These are phyloP conservation scores for Bergia sp. DNA, from an alignment of 92 coral and sea anemone species.

Conservation along the genomic window DNA sequence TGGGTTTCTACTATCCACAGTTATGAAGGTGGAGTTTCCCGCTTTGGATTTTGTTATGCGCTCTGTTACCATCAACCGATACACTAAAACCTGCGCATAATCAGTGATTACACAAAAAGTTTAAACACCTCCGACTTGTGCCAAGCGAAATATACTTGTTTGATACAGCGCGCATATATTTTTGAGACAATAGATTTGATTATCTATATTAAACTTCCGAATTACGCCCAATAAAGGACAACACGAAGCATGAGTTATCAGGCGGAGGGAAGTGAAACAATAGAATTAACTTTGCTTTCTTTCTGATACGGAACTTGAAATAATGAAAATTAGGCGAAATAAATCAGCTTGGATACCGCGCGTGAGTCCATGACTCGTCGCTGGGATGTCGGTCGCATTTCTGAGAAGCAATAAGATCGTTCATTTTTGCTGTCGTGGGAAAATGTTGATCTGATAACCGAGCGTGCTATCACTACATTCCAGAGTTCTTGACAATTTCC, in stretches of 20 bases:
- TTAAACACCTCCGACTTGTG: neutral
- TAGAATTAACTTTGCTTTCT: neutral
- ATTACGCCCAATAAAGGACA: neutral
- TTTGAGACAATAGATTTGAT: neutral
- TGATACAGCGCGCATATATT: neutral
- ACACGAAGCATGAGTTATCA: neutral
- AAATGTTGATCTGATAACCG: slow-evolving; percentile 25
- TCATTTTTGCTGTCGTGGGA: slow-evolving; percentile 18
- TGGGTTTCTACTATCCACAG: neutral
- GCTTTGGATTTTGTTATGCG: neutral
- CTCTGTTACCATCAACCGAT: neutral
- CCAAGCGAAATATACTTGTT: neutral
- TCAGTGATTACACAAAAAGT: too few relatives aligned
- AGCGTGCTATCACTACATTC: slow-evolving; percentile 37
- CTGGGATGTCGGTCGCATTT: neutral
- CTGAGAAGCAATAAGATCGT: slow-evolving; percentile 23
- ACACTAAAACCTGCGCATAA: neutral
- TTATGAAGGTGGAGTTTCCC: neutral
- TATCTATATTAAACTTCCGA: slow-evolving; percentile 19
- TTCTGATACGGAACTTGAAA: neutral
- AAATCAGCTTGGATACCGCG: neutral
- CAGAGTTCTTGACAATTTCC: slow-evolving; percentile 35
- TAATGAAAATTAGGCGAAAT: neutral
- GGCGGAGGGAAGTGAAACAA: neutral
- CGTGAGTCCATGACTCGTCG: neutral